Evolutionary conservation across 2,113 vertebrate species (phyloP).

Genomic region (Cyanistes caeruleus): DNA sequence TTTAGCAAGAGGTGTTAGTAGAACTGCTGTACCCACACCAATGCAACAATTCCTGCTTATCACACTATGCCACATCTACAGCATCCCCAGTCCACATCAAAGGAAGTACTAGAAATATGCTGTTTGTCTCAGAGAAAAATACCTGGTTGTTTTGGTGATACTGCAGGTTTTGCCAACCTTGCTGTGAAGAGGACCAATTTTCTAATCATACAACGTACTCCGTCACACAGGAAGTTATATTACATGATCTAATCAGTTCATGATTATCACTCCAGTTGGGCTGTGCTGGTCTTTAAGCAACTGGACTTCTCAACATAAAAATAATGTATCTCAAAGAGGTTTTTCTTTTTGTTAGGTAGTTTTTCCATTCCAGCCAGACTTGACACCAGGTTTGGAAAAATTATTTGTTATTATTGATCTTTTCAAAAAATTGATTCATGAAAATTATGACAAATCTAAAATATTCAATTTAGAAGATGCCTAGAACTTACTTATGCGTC

Average conservation of each 20-base stretch:
- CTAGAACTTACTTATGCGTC: not conserved
- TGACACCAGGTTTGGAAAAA: not conserved
- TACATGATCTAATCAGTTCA: not conserved
- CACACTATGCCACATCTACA: rapidly evolving
- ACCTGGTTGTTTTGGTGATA: not conserved
- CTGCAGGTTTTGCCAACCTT: not conserved
- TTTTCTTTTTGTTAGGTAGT: not conserved
- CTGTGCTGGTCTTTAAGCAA: not conserved
- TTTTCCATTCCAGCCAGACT: not conserved
- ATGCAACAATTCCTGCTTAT: not conserved
- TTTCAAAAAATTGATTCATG: not conserved
- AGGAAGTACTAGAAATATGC: not conserved
- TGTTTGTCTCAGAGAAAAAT: not conserved
- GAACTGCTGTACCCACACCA: not conserved
- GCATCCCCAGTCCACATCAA: not conserved
- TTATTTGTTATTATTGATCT: not conserved
- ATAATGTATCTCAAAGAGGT: not conserved
- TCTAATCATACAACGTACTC: not conserved
- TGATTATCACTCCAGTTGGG: not conserved
- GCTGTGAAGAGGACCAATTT: not conserved
- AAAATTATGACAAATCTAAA: not conserved
- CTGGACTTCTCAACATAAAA: not conserved
- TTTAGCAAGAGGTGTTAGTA: not conserved
- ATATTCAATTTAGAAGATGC: not conserved
- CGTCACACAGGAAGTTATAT: not conserved